Evolutionary conservation across 2,888 invertebrate species (phyloP).

Genomic region (Dastarcus helophoroides): DNA sequence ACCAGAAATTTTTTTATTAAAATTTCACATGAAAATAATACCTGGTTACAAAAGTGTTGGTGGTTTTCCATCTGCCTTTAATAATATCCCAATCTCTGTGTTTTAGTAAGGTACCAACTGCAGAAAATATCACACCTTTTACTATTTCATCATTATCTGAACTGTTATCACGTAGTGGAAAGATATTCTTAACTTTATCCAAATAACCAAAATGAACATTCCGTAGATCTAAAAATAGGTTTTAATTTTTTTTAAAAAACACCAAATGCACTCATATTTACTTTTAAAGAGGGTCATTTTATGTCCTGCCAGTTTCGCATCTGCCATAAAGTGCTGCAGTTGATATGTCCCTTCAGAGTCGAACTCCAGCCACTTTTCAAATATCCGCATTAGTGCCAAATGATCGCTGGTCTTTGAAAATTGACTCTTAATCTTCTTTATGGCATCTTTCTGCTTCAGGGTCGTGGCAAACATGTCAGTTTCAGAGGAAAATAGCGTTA

Average conservation of each 20-base stretch:
- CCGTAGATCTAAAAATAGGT: constrained; percentile 39
- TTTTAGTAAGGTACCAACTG: constrained; percentile 44
- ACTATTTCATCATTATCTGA: constrained; percentile 47
- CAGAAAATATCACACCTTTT: constrained; percentile 46
- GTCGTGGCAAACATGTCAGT: constrained; percentile 43
- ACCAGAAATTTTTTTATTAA: too few species aligned
- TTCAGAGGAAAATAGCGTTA: constrained; percentile 39
- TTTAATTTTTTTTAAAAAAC: too few species aligned
- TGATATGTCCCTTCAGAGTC: constrained; percentile 23
- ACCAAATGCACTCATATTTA: constrained; percentile 24
- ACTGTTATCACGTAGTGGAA: constrained; percentile 36
- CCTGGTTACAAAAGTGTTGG: constrained; percentile 42
- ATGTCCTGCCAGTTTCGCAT: constrained; percentile 38
- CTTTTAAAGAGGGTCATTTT: constrained; percentile 42
- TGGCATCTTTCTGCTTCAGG: constrained; percentile 38
- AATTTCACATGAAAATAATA: too few species aligned
- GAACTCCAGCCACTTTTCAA: constrained; percentile 40
- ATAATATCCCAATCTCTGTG: constrained; percentile 40
- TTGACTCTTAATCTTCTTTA: constrained; percentile 41
- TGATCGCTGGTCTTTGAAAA: constrained; percentile 52
- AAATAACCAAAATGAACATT: constrained; percentile 44
- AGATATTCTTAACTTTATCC: constrained; percentile 31
- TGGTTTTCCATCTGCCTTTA: constrained; percentile 42
- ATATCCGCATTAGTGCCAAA: constrained; percentile 45
- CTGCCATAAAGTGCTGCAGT: constrained; percentile 37